Evolutionary conservation across 30 jellyfish, hydroid and myxozoan genomes (phyloP), one percentile per base, ranked within the genome.

Genomic region (Chrysaora quinquecirrha): DNA sequence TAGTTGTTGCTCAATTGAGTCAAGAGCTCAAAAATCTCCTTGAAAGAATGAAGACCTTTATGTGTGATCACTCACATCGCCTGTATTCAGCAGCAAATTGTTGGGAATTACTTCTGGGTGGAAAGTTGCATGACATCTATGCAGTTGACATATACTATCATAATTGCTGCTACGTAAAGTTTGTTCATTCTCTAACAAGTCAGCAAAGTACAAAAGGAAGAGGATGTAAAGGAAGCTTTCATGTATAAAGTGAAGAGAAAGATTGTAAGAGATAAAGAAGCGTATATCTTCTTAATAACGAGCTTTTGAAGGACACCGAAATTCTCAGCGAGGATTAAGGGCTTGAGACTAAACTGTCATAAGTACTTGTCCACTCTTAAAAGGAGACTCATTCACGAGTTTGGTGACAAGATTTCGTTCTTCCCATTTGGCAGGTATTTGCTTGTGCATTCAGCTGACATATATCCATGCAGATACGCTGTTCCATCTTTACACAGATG

Each of bases 361-460:
- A 58, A 58, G 71, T 58, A 58, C 71, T 58, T 20, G 7, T 58
- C 20, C 71, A 58, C 79, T 27, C 64, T 27, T 66, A n/a, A 66
- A n/a, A 66, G 67, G 64, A 27, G 64, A 12, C 79, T 66, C 64
- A 66, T 27, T 33, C 58, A 23, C 16, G 64, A 66, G 14, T 66
- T 66, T 58, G 71, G 71, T 10, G 79, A 66, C 64, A 33, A 66
- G 64, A 66, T 66, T 27, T 6, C 79, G 29, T 66, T 66, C 64
- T 66, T 25, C 79, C 79, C 67, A 29, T 66, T n/a, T 29, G 79
- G 79, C 58, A 66, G 64, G 23, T 66, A 66, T 66, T 66, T 33
- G 20, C 79, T 66, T 27, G 64, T 66, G 65, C 79, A 66, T 66
- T 33, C 79, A 27, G 64, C 64, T 3, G 79, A 58, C 71, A 19